Base-by-base conservation (phyloP, 2,113 vertebrate genomes). In the Drymodes brunneopygia region DNA sequence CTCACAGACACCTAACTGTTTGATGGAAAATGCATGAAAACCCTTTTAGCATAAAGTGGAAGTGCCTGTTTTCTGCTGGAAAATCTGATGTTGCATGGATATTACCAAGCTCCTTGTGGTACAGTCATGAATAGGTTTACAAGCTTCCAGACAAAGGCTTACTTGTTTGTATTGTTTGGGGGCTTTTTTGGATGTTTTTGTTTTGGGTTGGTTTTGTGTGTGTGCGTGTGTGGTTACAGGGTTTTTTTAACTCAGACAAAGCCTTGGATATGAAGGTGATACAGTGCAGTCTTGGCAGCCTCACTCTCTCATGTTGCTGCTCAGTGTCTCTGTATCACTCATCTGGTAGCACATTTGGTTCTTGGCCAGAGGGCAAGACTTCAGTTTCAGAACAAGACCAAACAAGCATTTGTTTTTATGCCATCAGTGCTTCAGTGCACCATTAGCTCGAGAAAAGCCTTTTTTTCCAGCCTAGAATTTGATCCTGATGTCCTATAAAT, bases 271-370 rank as follows among this genome's bases (percentile, higher is more conserved):
- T 85, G 87, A 71, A 82, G 62, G 89, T 95, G 87, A 87, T 92
- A 91, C 21, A 65, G 40, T 28, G 66, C 89, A 84, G 57, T 81
- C 75, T 94, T 71, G 69, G 72, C 83, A 95, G 73, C 72, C 56
- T 81, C 50, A 15, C 11, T 58, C 28, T 71, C 87, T 70, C 16
- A 0, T 73, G 74, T 70, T 92, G 54, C 70, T 96, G 33, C 47
- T 95, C 84, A 58, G 45, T 73, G 78, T 88, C 79, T 75, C 73
- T 42, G 1, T 97, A 95, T 95, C 88, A 64, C 62, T 95, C 93
- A 85, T 94, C 84, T 91, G 57, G 89, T 90, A 92, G 95, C 81
- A 96, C 95, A 94, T 79, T 92, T 94, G 93, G 89, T 97, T 82
- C 95, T 85, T 66, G 90, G 89, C 94, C 89, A 95, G 78, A 95